A percentile compares a stretch with the other conserved stretches of the same genome.
phyloP scores from a whole-genome alignment of 2,888 invertebrate species.

The Orthosia gracilis region DNA sequence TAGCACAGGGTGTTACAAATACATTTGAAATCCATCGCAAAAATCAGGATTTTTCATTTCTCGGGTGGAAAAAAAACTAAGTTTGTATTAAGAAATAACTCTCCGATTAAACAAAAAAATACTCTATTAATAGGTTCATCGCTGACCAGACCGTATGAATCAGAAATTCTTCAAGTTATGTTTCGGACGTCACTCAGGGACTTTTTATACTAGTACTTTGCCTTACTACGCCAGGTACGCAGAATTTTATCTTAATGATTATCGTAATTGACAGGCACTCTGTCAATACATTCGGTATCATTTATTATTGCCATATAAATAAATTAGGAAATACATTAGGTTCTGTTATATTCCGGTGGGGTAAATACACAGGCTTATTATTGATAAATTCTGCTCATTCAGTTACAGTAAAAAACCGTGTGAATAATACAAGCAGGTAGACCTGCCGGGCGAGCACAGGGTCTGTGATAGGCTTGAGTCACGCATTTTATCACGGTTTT shows the following conservation, averaged over 20 bases:
- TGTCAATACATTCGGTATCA: slow-evolving; percentile 17
- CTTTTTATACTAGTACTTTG: slow-evolving; percentile 37
- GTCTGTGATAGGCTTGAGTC: too few species aligned
- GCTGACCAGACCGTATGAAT: slow-evolving; percentile 21
- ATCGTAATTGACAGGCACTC: slow-evolving; percentile 21
- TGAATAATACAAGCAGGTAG: slow-evolving; percentile 30
- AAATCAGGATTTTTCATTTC: not conserved
- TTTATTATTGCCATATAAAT: slow-evolving; percentile 18
- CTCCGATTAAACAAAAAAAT: not conserved
- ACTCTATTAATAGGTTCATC: slow-evolving; percentile 12
- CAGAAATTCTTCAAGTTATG: slow-evolving; percentile 31
- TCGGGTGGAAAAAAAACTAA: not conserved
- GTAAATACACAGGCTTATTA: slow-evolving; percentile 21
- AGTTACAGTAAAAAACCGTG: slow-evolving; percentile 30
- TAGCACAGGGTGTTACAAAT: not conserved
- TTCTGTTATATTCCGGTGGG: not conserved
- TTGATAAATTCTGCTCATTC: slow-evolving; percentile 36
- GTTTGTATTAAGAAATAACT: not conserved
- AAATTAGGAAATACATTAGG: slow-evolving; percentile 23
- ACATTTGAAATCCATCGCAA: slow-evolving; percentile 12
- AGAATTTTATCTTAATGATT: slow-evolving; percentile 36
- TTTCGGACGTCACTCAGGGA: slow-evolving; percentile 22
- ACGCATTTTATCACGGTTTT: too few species aligned
- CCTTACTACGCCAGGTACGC: slow-evolving; percentile 7
- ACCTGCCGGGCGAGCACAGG: not conserved